phyloP scores from a whole-genome alignment of 2,113 vertebrate genomes.

The Heterocephalus glaber region DNA sequence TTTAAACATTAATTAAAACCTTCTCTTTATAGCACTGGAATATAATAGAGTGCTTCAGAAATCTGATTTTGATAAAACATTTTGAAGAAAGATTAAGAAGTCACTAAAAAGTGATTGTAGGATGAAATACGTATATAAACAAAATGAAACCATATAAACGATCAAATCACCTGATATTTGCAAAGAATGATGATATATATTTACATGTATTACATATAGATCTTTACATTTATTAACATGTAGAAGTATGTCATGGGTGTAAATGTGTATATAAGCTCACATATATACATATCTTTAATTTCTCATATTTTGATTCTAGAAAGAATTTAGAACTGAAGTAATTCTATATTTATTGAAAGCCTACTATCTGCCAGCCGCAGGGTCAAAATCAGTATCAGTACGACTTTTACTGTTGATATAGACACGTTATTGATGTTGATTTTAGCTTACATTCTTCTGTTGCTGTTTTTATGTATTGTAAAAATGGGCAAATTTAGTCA shows the following conservation, averaged over 20 bases:
- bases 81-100: background rate
- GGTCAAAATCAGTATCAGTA: background rate
- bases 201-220: background rate
- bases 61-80: background rate
- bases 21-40: background rate
- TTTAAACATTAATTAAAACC: background rate
- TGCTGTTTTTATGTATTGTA: background rate
- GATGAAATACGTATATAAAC: background rate
- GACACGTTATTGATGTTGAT: background rate
- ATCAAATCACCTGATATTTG: background rate
- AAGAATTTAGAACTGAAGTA: background rate
- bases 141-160: background rate
- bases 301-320: slow-evolving; percentile 7
- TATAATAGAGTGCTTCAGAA: background rate
- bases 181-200: background rate
- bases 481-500: background rate
- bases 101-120: background rate
- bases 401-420: background rate
- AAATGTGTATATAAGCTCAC: background rate
- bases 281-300: background rate
- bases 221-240: background rate
- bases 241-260: background rate
- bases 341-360: background rate
- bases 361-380: background rate
- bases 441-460: background rate